Percentiles rank a stretch among this genome's conserved stretches.
Evolutionary conservation across 2,113 vertebrate species (phyloP).

Genomic region (Miniopterus natalensis): DNA sequence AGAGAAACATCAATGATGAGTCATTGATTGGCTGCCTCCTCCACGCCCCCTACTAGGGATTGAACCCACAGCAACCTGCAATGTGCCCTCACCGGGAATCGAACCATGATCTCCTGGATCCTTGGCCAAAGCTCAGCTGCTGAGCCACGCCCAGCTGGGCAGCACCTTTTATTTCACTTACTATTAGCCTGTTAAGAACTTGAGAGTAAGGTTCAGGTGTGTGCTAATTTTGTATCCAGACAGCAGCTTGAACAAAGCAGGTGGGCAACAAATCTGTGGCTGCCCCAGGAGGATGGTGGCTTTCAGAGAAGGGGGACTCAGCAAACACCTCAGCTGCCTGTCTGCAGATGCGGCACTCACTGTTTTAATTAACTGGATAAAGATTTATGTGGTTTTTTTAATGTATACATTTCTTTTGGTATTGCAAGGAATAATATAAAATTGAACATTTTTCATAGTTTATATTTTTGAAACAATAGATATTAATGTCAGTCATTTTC

Average conservation of each 20-base stretch:
- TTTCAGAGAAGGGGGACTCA: background rate
- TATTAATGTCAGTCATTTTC: conserved; percentile 8
- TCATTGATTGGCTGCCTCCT: no score
- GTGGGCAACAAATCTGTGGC: background rate
- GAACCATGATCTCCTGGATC: no score
- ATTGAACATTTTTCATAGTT: conserved; percentile 22
- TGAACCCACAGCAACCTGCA: no score
- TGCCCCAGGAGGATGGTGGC: background rate
- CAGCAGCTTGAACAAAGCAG: background rate
- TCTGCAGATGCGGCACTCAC: background rate
- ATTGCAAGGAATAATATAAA: background rate
- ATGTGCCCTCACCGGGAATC: no score
- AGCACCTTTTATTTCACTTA: background rate
- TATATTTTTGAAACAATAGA: conserved; percentile 33
- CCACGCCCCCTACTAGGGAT: no score
- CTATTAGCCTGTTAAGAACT: background rate
- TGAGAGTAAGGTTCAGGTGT: background rate
- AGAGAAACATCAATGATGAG: no score
- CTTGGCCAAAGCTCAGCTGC: no score
- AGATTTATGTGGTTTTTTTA: background rate
- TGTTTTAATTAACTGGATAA: background rate
- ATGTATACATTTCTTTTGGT: background rate
- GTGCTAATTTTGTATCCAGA: background rate
- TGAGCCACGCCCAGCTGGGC: background rate
- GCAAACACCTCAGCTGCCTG: background rate